These are phyloP conservation scores for Campylomormyrus tamandua DNA, from an alignment of 2,113 vertebrate genomes.

Conservation along the genomic window DNA sequence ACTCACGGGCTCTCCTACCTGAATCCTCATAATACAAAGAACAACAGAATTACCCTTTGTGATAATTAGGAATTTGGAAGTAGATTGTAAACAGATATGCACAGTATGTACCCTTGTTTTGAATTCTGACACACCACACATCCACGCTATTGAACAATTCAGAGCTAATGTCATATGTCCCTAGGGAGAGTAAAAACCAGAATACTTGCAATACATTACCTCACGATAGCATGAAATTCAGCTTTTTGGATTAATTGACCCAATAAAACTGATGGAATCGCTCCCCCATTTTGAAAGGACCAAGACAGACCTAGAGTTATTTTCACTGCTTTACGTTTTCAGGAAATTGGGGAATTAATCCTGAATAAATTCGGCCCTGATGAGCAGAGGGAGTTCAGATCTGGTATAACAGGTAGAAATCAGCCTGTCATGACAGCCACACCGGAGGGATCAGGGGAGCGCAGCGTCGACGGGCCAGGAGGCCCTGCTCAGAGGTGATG, in stretches of 20 bases:
- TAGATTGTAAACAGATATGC: background rate
- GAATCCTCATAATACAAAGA: background rate
- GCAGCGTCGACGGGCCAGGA: constrained; percentile 31
- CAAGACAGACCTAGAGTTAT: constrained; percentile 23
- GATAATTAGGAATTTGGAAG: background rate
- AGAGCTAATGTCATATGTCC: background rate
- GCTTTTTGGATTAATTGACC: background rate
- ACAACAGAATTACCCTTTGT: background rate
- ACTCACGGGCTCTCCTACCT: background rate
- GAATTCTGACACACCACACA: background rate
- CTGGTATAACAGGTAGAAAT: constrained; percentile 35
- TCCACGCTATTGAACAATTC: background rate
- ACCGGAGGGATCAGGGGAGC: background rate
- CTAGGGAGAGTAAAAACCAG: background rate
- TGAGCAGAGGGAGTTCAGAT: constrained; percentile 31
- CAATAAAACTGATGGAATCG: background rate
- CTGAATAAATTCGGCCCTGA: constrained; percentile 32
- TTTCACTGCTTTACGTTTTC: constrained; percentile 32
- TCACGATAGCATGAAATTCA: background rate
- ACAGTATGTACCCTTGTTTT: background rate
- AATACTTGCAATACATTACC: background rate
- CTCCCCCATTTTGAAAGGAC: background rate
- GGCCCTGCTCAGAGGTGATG: constrained; percentile 35
- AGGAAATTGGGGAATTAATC: background rate
- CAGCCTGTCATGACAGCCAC: constrained; percentile 20